Evolutionary conservation across 2,113 vertebrate species (phyloP).

Genomic region (Alexandromys fortis): DNA sequence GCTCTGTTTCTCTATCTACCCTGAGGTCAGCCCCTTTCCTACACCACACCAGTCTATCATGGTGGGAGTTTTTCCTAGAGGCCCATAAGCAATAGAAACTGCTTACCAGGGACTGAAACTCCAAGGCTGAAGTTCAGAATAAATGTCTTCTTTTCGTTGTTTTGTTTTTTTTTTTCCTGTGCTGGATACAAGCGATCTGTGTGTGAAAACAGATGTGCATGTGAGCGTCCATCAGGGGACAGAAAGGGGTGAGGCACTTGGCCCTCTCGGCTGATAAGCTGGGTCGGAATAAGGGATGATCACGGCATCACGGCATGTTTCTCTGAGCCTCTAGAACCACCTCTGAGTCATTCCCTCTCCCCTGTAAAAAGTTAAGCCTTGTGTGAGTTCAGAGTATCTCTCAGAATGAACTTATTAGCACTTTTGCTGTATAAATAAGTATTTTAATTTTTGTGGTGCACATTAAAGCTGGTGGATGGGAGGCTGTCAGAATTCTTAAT

Average conservation of each 20-base stretch:
- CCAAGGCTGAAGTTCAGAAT: background rate
- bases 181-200: background rate
- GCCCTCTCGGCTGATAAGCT: background rate
- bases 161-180: background rate
- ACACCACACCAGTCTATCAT: fast-evolving
- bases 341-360: background rate
- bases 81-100: background rate
- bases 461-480: slow-evolving; percentile 79
- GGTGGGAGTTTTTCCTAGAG: too few relatives aligned
- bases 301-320: background rate
- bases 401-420: slow-evolving; percentile 75
- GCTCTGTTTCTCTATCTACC: background rate
- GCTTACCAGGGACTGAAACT: background rate
- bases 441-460: slow-evolving; percentile 81
- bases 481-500: slow-evolving; percentile 78
- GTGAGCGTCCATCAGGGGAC: background rate
- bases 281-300: background rate
- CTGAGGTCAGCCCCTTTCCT: background rate
- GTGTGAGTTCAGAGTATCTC: slow-evolving; percentile 62
- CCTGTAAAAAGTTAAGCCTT: slow-evolving; percentile 68
- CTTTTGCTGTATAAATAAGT: slow-evolving; percentile 82
- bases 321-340: slow-evolving; percentile 15
- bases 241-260: background rate
- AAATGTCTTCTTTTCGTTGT: background rate
- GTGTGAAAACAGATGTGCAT: fast-evolving